Conservation (phyloP, 1,140 invertebrate genomes). For the Mercenaria mercenaria region DNA sequence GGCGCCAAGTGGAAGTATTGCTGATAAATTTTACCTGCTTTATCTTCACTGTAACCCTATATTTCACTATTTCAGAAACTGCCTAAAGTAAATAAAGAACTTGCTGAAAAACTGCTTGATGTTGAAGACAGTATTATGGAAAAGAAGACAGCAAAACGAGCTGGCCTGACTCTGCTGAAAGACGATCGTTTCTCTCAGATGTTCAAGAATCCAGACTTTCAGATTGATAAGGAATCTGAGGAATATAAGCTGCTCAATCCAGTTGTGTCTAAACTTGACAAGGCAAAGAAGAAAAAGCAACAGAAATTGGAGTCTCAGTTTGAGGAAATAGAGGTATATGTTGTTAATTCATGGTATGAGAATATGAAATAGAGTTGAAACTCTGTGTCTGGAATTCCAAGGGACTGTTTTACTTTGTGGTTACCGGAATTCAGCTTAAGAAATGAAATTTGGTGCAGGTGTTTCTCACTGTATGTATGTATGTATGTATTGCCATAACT, state of each 20-base stretch:
- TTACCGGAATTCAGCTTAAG: too few species aligned
- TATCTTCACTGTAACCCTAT: too few species aligned
- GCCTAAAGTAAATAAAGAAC: slow-evolving; percentile 88
- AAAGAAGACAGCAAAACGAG: slow-evolving; percentile 79
- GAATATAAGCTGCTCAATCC: slow-evolving; percentile 92
- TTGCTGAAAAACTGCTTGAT: slow-evolving; percentile 94
- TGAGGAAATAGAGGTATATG: slow-evolving; percentile 86
- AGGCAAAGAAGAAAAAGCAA: slow-evolving; percentile 89
- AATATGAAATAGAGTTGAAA: background rate
- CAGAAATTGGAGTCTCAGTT: slow-evolving; percentile 86
- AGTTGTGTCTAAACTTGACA: slow-evolving; percentile 93
- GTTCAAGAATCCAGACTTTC: slow-evolving; percentile 97
- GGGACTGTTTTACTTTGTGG: too few species aligned
- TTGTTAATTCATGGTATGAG: too few species aligned
- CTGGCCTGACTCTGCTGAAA: slow-evolving; percentile 89
- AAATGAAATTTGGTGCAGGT: too few species aligned
- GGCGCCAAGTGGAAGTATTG: too few species aligned
- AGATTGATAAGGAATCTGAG: slow-evolving; percentile 95
- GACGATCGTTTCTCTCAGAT: slow-evolving; percentile 96
- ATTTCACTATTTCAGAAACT: slow-evolving; percentile 85
- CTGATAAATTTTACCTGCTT: too few species aligned
- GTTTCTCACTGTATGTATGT: too few species aligned
- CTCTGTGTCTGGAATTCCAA: too few species aligned
- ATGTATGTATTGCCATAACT: too few species aligned
- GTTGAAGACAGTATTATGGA: slow-evolving; percentile 80